Conservation (phyloP, 2,113 vertebrate species). For the Hymenochirus boettgeri region DNA sequence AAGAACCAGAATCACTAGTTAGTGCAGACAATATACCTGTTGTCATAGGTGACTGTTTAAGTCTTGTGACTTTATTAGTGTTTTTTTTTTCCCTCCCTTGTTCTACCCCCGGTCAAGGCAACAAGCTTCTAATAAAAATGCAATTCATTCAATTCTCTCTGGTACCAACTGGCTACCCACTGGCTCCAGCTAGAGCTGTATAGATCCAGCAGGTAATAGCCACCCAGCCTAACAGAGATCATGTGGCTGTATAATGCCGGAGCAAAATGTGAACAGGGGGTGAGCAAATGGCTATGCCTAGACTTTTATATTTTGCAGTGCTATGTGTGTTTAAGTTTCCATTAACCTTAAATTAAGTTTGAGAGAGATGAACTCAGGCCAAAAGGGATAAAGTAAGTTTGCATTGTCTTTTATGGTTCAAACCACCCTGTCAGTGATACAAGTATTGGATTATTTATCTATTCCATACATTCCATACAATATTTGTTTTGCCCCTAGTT, state of each 20-base stretch:
- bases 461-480: no score
- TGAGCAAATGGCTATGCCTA: no score
- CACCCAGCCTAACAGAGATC: not conserved
- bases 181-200: conserved; percentile 24
- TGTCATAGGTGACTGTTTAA: conserved; percentile 27
- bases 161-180: conserved; percentile 32
- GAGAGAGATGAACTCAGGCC: no score
- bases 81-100: conserved; percentile 22
- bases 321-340: no score
- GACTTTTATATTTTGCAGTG: no score
- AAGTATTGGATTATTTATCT: no score
- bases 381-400: no score
- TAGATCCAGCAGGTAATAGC: conserved; percentile 18
- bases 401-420: no score
- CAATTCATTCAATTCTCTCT: conserved; percentile 17
- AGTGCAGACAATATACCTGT: conserved; percentile 36
- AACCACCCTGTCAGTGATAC: no score
- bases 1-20: not conserved
- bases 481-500: no score
- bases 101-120: conserved; percentile 18
- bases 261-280: not conserved
- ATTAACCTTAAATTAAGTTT: no score
- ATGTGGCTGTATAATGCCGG: conserved; percentile 4
- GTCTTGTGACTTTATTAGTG: conserved; percentile 38
- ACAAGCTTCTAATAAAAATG: conserved; percentile 19